Evolutionary conservation across 2,888 invertebrate species (phyloP).

Genomic region (Latheticus oryzae): DNA sequence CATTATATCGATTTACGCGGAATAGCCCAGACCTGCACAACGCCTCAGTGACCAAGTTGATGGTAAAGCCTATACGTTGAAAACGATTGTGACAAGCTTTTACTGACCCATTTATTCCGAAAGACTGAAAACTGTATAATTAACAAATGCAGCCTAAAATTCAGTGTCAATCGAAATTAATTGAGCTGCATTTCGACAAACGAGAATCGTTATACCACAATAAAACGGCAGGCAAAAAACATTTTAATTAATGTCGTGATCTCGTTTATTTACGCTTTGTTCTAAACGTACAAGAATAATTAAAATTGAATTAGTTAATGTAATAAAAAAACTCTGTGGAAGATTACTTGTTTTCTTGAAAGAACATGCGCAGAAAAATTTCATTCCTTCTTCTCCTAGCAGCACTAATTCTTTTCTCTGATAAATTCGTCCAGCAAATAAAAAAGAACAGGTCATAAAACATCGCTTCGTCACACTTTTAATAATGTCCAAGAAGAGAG

Average conservation of each 20-base stretch:
- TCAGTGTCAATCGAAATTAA: constrained; percentile 3
- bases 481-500: constrained; percentile 22
- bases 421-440: too few relatives aligned
- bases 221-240: too few relatives aligned
- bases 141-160: background rate
- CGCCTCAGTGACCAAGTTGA: constrained; percentile 15
- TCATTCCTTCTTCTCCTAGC: too few relatives aligned
- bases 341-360: too few relatives aligned
- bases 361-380: too few relatives aligned
- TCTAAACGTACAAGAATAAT: too few relatives aligned
- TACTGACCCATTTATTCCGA: constrained; percentile 17
- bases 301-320: too few relatives aligned
- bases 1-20: constrained; percentile 7
- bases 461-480: constrained; percentile 13
- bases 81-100: constrained; percentile 24
- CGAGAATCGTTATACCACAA: too few relatives aligned
- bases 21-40: background rate
- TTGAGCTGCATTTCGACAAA: background rate
- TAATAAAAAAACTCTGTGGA: too few relatives aligned
- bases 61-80: constrained; percentile 5
- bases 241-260: too few relatives aligned
- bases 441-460: background rate
- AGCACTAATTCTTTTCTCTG: too few relatives aligned
- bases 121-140: constrained; percentile 10
- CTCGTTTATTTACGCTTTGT: too few relatives aligned